These are phyloP conservation scores for Leuciscus idus DNA, from an alignment of 2,113 vertebrate genomes.

Conservation along the genomic window DNA sequence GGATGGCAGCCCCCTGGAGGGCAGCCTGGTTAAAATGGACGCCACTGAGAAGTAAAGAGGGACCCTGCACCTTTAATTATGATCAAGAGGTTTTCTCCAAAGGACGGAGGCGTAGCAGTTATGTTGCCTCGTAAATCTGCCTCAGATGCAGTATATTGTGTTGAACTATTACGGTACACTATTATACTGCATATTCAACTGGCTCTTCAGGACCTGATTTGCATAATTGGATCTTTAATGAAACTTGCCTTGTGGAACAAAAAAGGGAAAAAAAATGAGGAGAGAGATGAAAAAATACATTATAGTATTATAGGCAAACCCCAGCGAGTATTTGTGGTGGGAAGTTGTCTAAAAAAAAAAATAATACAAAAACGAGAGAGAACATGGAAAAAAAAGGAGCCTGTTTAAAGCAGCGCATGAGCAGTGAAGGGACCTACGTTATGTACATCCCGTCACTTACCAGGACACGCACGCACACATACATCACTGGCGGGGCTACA, in stretches of 20 bases:
- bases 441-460: conserved; percentile 33
- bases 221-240: conserved; percentile 96
- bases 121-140: conserved; percentile 91
- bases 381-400: conserved; percentile 23
- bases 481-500: conserved; percentile 84
- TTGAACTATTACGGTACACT: conserved; percentile 88
- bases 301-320: conserved; percentile 57
- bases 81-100: conserved; percentile 89
- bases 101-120: conserved; percentile 87
- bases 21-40: conserved; percentile 66
- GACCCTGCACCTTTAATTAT: conserved; percentile 95
- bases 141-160: conserved; percentile 84
- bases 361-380: conserved; percentile 53
- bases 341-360: conserved; percentile 71
- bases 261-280: conserved; percentile 65
- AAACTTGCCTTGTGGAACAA: conserved; percentile 88
- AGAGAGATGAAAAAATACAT: conserved; percentile 47
- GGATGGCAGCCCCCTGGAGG: conserved; percentile 45
- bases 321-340: conserved; percentile 64
- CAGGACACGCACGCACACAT: conserved; percentile 58
- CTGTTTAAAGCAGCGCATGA: conserved; percentile 42
- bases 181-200: conserved; percentile 86
- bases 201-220: conserved; percentile 88
- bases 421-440: conserved; percentile 68
- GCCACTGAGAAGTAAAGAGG: conserved; percentile 72